Evolutionary conservation across 2,113 vertebrate species (phyloP).

Genomic region (Prochilodus magdalenae): DNA sequence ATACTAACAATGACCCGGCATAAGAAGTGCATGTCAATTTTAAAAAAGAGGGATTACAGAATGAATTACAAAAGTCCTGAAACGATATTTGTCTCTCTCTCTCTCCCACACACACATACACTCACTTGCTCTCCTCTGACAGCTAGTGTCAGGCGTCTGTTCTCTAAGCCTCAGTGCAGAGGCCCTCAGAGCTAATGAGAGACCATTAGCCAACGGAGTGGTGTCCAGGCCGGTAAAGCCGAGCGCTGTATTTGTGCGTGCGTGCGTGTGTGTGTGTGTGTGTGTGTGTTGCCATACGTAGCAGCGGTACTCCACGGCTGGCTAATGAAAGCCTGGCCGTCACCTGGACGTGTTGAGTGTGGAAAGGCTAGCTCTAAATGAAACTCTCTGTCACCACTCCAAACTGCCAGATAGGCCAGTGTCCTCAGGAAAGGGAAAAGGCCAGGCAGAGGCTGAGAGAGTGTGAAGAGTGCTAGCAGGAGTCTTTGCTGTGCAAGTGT

Average conservation of each 20-base stretch:
- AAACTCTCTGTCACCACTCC: not conserved
- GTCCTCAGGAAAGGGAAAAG: not conserved
- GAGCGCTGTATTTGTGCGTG: not conserved
- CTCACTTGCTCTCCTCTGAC: not conserved
- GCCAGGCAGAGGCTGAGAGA: not conserved
- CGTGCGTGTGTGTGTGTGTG: no score
- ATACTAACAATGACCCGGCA: not conserved
- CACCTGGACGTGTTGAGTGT: not conserved
- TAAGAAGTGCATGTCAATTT: not conserved
- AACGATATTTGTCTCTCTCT: not conserved
- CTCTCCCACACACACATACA: slow-evolving; percentile 17
- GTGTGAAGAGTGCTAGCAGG: not conserved
- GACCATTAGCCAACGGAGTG: slow-evolving; percentile 32
- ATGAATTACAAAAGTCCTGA: not conserved
- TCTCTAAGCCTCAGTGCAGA: slow-evolving; percentile 16
- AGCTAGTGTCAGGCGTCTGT: not conserved
- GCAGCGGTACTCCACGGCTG: not conserved
- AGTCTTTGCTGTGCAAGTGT: not conserved
- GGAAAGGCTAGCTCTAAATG: not conserved
- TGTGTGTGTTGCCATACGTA: not conserved
- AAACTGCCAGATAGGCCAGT: not conserved
- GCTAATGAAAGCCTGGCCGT: slow-evolving; percentile 7
- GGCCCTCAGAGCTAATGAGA: slow-evolving; percentile 33
- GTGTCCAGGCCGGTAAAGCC: not conserved
- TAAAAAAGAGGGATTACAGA: not conserved